phyloP scores from a whole-genome alignment of 2,797 vertebrate species.

The Pteropus rufus region DNA sequence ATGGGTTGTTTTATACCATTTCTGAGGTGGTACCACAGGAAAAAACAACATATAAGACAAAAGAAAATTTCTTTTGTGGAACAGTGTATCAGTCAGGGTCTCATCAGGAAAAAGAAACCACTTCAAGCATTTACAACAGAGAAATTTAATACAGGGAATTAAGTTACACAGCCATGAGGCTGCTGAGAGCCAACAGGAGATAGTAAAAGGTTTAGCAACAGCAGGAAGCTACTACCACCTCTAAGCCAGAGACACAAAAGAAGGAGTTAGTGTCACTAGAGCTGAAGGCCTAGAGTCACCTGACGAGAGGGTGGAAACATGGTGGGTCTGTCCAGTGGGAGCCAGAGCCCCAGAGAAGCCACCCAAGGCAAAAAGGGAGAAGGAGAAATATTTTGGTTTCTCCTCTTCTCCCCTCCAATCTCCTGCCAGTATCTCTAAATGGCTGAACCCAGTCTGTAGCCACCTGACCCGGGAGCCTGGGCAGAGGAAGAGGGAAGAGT shows the following conservation, averaged over 20 bases:
- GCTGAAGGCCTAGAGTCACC: not conserved
- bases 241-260: not conserved
- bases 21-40: not conserved
- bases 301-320: not conserved
- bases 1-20: not conserved
- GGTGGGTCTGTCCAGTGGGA: not conserved
- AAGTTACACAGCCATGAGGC: not conserved
- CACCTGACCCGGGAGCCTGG: not conserved
- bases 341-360: not conserved
- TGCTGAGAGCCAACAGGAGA: not conserved
- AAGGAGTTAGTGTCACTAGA: not conserved
- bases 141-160: constrained; percentile 21
- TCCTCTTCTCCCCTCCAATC: not conserved
- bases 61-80: constrained; percentile 17
- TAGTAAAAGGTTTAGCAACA: not conserved
- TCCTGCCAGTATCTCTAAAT: not conserved
- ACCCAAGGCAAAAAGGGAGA: not conserved
- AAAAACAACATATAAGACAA: not conserved
- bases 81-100: not conserved
- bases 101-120: constrained; percentile 19
- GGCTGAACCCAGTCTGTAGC: not conserved
- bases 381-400: not conserved
- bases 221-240: not conserved
- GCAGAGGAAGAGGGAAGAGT: not conserved
- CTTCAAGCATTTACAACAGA: not conserved